A percentile compares a stretch with the other conserved stretches of the same genome.
Evolutionary conservation across 2,113 vertebrate genomes (phyloP).

Genomic region (Notarius quadriscutis): DNA sequence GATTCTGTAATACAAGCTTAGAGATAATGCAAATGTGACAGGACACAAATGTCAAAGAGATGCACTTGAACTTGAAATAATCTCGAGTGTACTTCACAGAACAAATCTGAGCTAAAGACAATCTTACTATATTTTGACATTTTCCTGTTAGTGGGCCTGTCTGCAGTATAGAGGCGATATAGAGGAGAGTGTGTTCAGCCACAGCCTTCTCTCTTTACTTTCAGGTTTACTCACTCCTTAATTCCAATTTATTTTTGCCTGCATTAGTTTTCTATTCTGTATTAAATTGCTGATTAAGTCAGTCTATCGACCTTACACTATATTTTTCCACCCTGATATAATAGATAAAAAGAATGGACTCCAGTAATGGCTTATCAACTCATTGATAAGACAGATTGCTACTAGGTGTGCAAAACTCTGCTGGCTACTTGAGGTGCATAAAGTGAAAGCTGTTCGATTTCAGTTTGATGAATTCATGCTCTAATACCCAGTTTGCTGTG

Average conservation of each 20-base stretch:
- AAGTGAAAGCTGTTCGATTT: slow-evolving; percentile 14
- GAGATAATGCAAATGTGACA: neutral
- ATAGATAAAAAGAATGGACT: slow-evolving; percentile 6
- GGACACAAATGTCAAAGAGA: neutral
- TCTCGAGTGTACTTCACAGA: neutral
- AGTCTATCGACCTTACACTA: neutral
- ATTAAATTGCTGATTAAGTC: neutral
- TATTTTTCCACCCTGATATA: neutral
- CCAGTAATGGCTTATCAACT: slow-evolving; percentile 9
- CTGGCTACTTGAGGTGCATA: slow-evolving; percentile 20
- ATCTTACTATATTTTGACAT: neutral
- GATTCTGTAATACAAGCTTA: neutral
- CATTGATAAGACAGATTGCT: slow-evolving; percentile 15
- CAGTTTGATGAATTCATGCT: slow-evolving; percentile 25
- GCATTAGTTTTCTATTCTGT: neutral
- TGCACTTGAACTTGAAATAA: neutral
- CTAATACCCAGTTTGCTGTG: slow-evolving; percentile 16
- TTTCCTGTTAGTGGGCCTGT: neutral
- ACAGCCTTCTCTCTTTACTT: neutral
- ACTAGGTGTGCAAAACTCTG: slow-evolving; percentile 11
- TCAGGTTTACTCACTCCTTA: neutral
- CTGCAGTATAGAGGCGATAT: neutral
- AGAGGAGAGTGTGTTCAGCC: neutral
- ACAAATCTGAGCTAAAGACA: neutral
- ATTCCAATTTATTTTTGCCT: slow-evolving; percentile 8